These are phyloP conservation scores for Melanargia galathea DNA, from an alignment of 2,888 invertebrate species.

Conservation along the genomic window DNA sequence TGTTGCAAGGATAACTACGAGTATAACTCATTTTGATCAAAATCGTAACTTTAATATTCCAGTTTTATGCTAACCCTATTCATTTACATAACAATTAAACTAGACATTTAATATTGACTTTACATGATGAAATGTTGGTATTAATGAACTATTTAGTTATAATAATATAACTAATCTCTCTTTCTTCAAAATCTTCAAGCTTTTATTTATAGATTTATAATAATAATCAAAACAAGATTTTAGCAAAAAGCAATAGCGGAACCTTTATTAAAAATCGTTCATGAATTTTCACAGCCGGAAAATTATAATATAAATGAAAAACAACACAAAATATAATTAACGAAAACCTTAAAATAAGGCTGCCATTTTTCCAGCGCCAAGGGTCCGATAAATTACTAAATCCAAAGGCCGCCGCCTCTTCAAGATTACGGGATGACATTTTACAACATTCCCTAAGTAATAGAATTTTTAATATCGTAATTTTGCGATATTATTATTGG, in stretches of 20 bases:
- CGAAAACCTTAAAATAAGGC: slow-evolving; percentile 31
- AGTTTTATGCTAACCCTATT: too few relatives aligned
- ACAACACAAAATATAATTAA: slow-evolving; percentile 37
- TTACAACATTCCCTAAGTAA: slow-evolving; percentile 25
- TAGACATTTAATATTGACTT: too few relatives aligned
- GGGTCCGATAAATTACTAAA: slow-evolving; percentile 38
- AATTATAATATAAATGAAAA: slow-evolving; percentile 41
- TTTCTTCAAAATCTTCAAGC: too few relatives aligned
- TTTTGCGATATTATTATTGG: slow-evolving; percentile 13
- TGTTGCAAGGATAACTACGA: too few relatives aligned
- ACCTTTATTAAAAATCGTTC: slow-evolving; percentile 15
- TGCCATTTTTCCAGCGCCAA: slow-evolving; percentile 24
- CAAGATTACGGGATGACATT: slow-evolving; percentile 31
- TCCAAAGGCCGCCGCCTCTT: slow-evolving; percentile 25
- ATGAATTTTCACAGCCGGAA: slow-evolving; percentile 25
- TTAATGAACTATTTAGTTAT: too few relatives aligned
- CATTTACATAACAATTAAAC: too few relatives aligned
- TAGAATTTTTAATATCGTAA: slow-evolving; percentile 30
- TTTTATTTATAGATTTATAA: neutral
- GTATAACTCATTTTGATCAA: too few relatives aligned
- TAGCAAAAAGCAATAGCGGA: neutral
- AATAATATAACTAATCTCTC: too few relatives aligned
- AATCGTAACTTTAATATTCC: too few relatives aligned
- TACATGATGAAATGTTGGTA: too few relatives aligned
- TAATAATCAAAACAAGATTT: neutral